Conservation (phyloP, 35 echinoderm and acorn worm species). For the Ophioderma brevispina region DNA sequence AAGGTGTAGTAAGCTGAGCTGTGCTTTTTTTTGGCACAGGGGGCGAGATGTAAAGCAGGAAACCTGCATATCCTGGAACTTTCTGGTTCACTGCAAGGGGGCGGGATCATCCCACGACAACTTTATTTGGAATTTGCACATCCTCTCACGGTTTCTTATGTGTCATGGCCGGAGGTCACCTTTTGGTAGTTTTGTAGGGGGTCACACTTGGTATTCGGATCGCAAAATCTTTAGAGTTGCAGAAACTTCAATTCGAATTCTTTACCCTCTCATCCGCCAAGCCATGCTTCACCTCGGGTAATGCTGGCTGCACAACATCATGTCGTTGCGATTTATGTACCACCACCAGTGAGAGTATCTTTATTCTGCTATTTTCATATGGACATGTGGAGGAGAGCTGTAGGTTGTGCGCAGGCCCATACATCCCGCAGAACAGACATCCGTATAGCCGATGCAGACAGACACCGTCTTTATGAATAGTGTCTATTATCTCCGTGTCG, state of each 20-base stretch:
- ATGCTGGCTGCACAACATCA: background rate
- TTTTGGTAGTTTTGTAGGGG: background rate
- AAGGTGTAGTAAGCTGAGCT: background rate
- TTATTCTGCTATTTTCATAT: conserved; percentile 9
- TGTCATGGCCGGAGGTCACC: background rate
- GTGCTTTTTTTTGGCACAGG: background rate
- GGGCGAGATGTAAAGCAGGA: background rate
- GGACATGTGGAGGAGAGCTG: conserved; percentile 21
- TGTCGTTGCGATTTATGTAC: background rate
- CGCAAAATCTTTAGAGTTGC: too few relatives aligned
- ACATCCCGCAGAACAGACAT: background rate
- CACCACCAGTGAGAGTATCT: conserved; percentile 38
- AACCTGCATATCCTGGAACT: background rate
- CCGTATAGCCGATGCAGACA: conserved; percentile 43
- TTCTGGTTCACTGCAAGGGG: too few relatives aligned
- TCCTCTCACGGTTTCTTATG: background rate
- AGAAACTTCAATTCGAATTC: too few relatives aligned
- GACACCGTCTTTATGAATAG: conserved; percentile 17
- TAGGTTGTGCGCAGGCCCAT: conserved; percentile 17
- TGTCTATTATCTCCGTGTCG: conserved; percentile 18
- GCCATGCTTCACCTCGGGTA: too few relatives aligned
- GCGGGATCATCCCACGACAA: background rate
- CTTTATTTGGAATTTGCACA: background rate
- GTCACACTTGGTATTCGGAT: background rate
- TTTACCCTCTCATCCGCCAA: too few relatives aligned